A percentile compares a stretch with the other conserved stretches of the same genome.
Conservation (phyloP, 2,888 invertebrate genomes). For the Hirtodrosophila cameraria region DNA sequence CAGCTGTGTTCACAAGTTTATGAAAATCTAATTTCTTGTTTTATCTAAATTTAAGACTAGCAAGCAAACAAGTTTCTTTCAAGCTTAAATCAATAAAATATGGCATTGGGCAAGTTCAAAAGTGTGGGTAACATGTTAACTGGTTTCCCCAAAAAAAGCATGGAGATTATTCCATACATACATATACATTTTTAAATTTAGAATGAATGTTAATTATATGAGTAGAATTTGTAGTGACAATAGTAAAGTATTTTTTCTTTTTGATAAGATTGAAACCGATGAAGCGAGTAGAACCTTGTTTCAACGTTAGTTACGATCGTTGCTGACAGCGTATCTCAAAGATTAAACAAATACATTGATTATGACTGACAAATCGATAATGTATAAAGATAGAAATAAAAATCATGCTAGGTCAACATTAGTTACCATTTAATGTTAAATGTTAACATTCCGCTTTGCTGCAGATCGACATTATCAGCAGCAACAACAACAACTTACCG, state of each 20-base stretch:
- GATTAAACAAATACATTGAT: conserved; percentile 10
- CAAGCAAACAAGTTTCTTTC: conserved; percentile 56
- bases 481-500: conserved; percentile 85
- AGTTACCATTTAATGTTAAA: background rate
- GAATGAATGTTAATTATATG: background rate
- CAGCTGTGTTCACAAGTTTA: background rate
- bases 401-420: background rate
- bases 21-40: conserved; percentile 26
- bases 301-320: conserved; percentile 7
- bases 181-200: background rate
- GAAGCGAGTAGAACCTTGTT: background rate
- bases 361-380: no score
- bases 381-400: background rate
- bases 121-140: conserved; percentile 26
- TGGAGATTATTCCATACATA: conserved; percentile 1
- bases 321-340: conserved; percentile 16
- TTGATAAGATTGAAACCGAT: conserved; percentile 1
- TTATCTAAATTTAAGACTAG: conserved; percentile 26
- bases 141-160: conserved; percentile 23
- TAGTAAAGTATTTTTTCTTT: background rate
- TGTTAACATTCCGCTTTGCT: conserved; percentile 1
- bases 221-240: conserved; percentile 9
- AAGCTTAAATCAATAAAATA: conserved; percentile 26
- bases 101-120: conserved; percentile 28
- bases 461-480: no score